phyloP scores from a whole-genome alignment of 2,797 vertebrate genomes.

The Enteromius paludinosus region DNA sequence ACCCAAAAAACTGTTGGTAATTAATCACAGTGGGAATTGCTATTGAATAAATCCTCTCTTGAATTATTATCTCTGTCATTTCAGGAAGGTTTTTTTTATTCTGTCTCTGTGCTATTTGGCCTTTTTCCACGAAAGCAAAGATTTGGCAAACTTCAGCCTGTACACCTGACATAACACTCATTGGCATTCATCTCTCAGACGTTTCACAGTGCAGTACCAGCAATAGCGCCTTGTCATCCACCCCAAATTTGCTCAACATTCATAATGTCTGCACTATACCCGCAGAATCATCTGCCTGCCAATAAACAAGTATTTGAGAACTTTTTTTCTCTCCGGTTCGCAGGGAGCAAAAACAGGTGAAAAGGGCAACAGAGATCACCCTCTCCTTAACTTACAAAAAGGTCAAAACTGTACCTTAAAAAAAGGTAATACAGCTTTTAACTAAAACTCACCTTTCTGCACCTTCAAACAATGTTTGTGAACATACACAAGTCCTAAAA shows the following conservation, averaged over 20 bases:
- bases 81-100: slow-evolving; percentile 56
- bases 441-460: neutral
- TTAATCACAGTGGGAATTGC: slow-evolving; percentile 65
- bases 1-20: slow-evolving; percentile 47
- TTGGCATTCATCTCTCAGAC: slow-evolving; percentile 73
- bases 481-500: neutral
- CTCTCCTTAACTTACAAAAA: neutral
- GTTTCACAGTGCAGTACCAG: slow-evolving; percentile 75
- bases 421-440: neutral
- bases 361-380: slow-evolving; percentile 47
- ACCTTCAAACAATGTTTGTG: neutral
- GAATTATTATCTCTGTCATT: slow-evolving; percentile 66
- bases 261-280: slow-evolving; percentile 70
- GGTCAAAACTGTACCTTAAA: neutral
- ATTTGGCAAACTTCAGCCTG: slow-evolving; percentile 69
- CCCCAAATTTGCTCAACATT: slow-evolving; percentile 71
- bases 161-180: slow-evolving; percentile 87
- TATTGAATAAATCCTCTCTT: slow-evolving; percentile 49
- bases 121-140: slow-evolving; percentile 73
- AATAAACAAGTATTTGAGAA: slow-evolving; percentile 67
- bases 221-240: slow-evolving; percentile 68
- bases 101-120: slow-evolving; percentile 69
- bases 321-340: slow-evolving; percentile 38
- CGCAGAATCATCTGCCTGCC: slow-evolving; percentile 64
- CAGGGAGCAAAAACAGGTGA: slow-evolving; percentile 45